Base-by-base conservation (phyloP, 53 echinoderm and acorn worm species). In the Pentamera pediparva region DNA sequence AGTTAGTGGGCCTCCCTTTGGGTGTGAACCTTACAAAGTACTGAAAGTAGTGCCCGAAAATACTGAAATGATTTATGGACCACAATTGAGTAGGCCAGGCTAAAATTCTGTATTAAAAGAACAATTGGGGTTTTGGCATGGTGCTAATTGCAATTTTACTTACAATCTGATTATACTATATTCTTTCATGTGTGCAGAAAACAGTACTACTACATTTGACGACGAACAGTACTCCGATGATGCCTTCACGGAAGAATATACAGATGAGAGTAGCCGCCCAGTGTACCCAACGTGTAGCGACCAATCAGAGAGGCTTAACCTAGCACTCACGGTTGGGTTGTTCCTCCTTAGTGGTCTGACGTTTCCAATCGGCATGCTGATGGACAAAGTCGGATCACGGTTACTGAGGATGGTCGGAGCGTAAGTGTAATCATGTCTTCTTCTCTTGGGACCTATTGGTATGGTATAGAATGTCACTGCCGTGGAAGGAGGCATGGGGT, bases 351-450 rank as follows among this genome's bases (percentile, higher is more conserved):
- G 98, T 34, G 98, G 98, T 19, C 63, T 96, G 61, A 96, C 98
- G 2, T 96, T 91, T 64, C 91, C 91, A 4, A 96, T 96, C 6
- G 98, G 98, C 3, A 86, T 92, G 81, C 86, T 85, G 24, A 96
- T 96, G 98, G 98, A 96, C 78, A 96, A 95, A 62, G 80, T 96
- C 64, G 98, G 98, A 32, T 88, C 83, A 57, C 76, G 98, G 33
- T 15, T 80, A 5, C 89, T 96, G 4, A 32, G 98, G 35, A 91
- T 96, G 61, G 22, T 88, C 0, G 98, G 98, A 88, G 82, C 88
- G 98, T 96, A 79, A 92, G 91, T 86, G 17, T 20, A 37, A 21
- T 25, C 22, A 39, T 39, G 2, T 27, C 17, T 5, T 59, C n/a
- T n/a, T n/a, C n/a, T n/a, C n/a, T n/a, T n/a, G n/a, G n/a, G n/a